These are phyloP conservation scores for Garrulus glandarius DNA, from an alignment of 2,797 vertebrate species.

Conservation along the genomic window DNA sequence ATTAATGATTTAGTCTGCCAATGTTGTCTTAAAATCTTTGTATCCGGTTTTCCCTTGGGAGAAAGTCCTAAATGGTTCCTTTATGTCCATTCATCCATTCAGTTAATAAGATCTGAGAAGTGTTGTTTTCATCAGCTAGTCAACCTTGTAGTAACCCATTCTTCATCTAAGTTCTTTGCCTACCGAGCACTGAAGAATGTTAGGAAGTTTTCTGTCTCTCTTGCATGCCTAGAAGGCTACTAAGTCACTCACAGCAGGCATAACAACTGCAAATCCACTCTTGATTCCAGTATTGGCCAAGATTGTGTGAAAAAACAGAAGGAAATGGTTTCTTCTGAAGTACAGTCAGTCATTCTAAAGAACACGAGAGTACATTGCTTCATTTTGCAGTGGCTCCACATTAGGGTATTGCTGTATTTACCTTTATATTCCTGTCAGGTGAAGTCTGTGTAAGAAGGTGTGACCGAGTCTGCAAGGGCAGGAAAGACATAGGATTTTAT, in stretches of 20 bases:
- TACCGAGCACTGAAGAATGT: background rate
- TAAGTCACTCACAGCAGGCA: background rate
- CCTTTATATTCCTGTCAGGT: background rate
- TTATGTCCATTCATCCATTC: background rate
- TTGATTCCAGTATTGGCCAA: background rate
- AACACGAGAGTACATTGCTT: background rate
- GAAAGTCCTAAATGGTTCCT: background rate
- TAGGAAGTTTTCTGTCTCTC: background rate
- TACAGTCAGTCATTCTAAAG: background rate
- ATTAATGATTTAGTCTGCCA: background rate
- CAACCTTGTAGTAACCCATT: background rate
- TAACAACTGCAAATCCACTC: background rate
- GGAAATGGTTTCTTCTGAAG: background rate
- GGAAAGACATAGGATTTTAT: background rate
- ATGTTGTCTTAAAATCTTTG: background rate
- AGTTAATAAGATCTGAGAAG: background rate
- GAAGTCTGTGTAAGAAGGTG: background rate
- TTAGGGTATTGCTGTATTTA: background rate
- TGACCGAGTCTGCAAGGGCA: background rate
- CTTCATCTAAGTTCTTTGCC: background rate
- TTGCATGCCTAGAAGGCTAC: background rate
- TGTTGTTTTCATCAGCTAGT: background rate
- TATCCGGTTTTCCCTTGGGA: background rate
- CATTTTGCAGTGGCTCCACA: background rate
- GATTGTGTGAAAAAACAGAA: background rate